Evolutionary conservation across 2,888 invertebrate genomes (phyloP).

Genomic region (Tupiocoris notatus): DNA sequence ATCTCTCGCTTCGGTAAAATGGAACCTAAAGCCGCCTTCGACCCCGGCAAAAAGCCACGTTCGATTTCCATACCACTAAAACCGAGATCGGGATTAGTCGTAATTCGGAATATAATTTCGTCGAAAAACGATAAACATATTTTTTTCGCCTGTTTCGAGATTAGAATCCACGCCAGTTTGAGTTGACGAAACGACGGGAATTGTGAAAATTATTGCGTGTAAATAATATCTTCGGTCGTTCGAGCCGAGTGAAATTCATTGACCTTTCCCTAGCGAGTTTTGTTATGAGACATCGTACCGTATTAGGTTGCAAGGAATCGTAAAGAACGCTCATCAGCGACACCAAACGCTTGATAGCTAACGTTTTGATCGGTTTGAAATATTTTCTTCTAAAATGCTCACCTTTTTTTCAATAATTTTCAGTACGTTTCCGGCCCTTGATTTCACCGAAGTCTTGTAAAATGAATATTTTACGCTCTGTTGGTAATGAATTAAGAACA

Average conservation of each 20-base stretch:
- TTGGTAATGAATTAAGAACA: too few relatives aligned
- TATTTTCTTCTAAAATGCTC: not conserved
- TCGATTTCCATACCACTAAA: not conserved
- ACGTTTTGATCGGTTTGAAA: not conserved
- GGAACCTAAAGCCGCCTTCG: not conserved
- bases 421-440: too few relatives aligned
- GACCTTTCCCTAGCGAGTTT: not conserved
- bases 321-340: not conserved
- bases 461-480: too few relatives aligned
- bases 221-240: not conserved
- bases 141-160: not conserved
- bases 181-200: not conserved
- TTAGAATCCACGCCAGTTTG: not conserved
- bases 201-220: not conserved
- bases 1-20: not conserved
- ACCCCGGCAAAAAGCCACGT: not conserved
- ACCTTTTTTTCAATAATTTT: too few relatives aligned
- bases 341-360: not conserved
- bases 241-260: too few relatives aligned
- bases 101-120: not conserved
- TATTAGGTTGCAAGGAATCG: not conserved
- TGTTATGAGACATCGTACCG: not conserved
- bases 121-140: not conserved
- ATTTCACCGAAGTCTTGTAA: too few relatives aligned
- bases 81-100: not conserved